phyloP scores from a whole-genome alignment of 2,113 vertebrate species.

The Petaurus breviceps region DNA sequence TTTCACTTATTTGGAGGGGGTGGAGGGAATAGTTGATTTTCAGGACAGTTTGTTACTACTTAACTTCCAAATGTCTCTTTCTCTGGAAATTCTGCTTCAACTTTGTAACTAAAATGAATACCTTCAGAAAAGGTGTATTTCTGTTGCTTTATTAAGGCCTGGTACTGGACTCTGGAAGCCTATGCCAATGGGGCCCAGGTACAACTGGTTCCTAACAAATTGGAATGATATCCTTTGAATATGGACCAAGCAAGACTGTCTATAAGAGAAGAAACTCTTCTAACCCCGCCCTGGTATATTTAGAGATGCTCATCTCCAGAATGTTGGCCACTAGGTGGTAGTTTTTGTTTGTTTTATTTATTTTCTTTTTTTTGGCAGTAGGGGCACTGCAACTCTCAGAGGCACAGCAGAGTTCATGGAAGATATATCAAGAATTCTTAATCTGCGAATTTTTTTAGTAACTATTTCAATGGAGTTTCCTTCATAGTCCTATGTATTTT shows the following conservation, averaged over 20 bases:
- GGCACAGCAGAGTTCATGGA: neutral
- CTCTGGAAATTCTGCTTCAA: slow-evolving; percentile 49
- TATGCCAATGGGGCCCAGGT: neutral
- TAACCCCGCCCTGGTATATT: neutral
- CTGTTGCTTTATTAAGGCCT: neutral
- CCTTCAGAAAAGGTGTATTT: slow-evolving; percentile 13
- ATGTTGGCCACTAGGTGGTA: neutral
- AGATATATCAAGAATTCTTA: neutral
- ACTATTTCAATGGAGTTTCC: neutral
- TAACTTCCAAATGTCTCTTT: neutral
- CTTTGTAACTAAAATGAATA: slow-evolving; percentile 34
- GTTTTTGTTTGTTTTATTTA: neutral
- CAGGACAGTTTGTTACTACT: slow-evolving; percentile 31
- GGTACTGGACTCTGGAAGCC: neutral
- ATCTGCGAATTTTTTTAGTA: neutral
- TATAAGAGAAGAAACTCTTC: neutral
- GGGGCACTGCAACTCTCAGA: neutral
- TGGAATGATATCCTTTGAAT: neutral
- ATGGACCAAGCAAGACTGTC: neutral
- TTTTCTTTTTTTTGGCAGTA: no score
- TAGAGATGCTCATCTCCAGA: neutral
- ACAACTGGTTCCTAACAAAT: neutral
- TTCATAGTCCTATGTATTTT: neutral
- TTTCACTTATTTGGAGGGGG: slow-evolving; percentile 18
- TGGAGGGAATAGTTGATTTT: neutral